Base-by-base conservation (phyloP, 1,140 invertebrate genomes). In the Phenacoccus solenopsis region DNA sequence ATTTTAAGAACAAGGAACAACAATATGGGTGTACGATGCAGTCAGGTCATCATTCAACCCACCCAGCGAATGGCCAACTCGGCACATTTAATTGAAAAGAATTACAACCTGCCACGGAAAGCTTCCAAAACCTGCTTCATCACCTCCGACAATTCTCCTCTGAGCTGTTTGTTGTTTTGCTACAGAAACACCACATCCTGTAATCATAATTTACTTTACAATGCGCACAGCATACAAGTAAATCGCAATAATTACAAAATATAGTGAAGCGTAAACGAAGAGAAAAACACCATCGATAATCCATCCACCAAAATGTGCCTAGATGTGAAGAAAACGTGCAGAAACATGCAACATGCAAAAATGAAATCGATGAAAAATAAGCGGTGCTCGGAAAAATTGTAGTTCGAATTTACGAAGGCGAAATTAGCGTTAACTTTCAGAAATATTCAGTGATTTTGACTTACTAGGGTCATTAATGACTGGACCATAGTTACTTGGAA, bases 61-160 rank as follows among this genome's bases (percentile, higher is more conserved):
- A n/a, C n/a, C n/a, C n/a, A n/a, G n/a, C n/a, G n/a, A n/a, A n/a
- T n/a, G n/a, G n/a, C n/a, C n/a, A n/a, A n/a, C n/a, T n/a, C n/a
- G n/a, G n/a, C n/a, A n/a, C n/a, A n/a, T n/a, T n/a, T n/a, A 9
- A 38, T 38, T 38, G 32, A 38, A 38, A 38, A 38, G 70, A 69
- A 69, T 71, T 69, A 74, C 78, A 78, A 87, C 86, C 84, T 95
- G 93, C 93, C 94, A 96, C 28, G 94, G 94, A 79, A 96, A 96
- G 70, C 90, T 91, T 57, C 93, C 94, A 78, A 96, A 96, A 32
- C 91, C 92, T 0, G 93, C 91, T 77, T 95, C 93, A 75, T 94
- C 90, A 0, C 94, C 94, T 5, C 93, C 93, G 56, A 96, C 93
- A 72, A 96, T 95, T 74, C 94, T 81, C 27, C 91, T 83, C 75